Percentiles rank a stretch among this genome's conserved stretches.
phyloP scores from a whole-genome alignment of 2,888 invertebrate species.

The Phorcus lineatus region DNA sequence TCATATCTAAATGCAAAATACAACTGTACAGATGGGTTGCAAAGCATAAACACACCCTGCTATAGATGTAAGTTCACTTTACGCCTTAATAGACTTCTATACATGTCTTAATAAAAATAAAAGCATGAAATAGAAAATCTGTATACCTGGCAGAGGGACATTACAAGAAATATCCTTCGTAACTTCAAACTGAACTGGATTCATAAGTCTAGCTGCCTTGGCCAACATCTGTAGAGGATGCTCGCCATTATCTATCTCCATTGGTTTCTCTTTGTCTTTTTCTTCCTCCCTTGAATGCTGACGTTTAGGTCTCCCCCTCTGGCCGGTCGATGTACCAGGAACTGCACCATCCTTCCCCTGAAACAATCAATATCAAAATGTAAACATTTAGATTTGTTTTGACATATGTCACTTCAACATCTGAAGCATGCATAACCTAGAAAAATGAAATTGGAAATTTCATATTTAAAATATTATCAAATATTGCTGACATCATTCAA shows the following conservation, averaged over 20 bases:
- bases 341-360: not conserved
- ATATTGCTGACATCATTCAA: too few relatives aligned
- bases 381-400: too few relatives aligned
- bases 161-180: constrained; percentile 83
- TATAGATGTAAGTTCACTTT: too few relatives aligned
- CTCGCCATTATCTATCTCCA: constrained; percentile 35
- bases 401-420: too few relatives aligned
- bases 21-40: too few relatives aligned
- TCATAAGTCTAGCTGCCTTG: constrained; percentile 87
- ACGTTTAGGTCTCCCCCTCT: constrained; percentile 15
- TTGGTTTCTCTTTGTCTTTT: constrained; percentile 43
- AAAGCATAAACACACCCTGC: too few relatives aligned
- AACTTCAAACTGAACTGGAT: constrained; percentile 92
- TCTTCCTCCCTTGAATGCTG: constrained; percentile 28
- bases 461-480: too few relatives aligned
- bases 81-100: too few relatives aligned
- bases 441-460: too few relatives aligned
- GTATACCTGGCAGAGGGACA: constrained; percentile 72
- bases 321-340: not conserved
- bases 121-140: not conserved
- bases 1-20: too few relatives aligned
- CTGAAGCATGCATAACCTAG: not conserved
- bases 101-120: too few relatives aligned
- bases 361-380: not conserved
- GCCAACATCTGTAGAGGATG: constrained; percentile 87